These are phyloP conservation scores for Melikaiella ostensackeni DNA, from an alignment of 2,888 invertebrate genomes.

Conservation along the genomic window DNA sequence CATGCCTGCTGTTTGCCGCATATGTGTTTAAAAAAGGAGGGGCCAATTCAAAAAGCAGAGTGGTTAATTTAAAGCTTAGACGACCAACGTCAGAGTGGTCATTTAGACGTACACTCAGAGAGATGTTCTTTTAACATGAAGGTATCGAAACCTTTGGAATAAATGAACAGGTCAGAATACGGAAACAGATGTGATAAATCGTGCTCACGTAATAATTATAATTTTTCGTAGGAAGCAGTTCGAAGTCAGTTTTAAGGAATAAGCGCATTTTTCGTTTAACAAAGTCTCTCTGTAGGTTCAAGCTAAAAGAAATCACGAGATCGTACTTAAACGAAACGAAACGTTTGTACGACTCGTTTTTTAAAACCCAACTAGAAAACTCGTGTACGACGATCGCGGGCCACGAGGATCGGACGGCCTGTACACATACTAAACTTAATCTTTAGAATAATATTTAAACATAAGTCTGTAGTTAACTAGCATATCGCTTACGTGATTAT, in stretches of 20 bases:
- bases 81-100: no score
- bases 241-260: constrained; percentile 35
- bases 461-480: constrained; percentile 71
- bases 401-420: constrained; percentile 70
- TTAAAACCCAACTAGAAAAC: constrained; percentile 19
- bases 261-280: constrained; percentile 34
- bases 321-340: constrained; percentile 42
- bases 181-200: not conserved
- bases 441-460: constrained; percentile 70
- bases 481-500: constrained; percentile 66
- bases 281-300: constrained; percentile 5
- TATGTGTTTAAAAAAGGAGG: no score
- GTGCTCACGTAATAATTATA: not conserved
- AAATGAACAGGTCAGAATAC: not conserved
- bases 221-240: constrained; percentile 25
- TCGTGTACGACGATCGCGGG: constrained; percentile 63
- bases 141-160: not conserved
- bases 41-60: no score
- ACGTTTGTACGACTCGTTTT: constrained; percentile 27
- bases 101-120: no score
- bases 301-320: constrained; percentile 43
- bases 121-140: no score
- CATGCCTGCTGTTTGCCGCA: no score
- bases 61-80: no score
- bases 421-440: constrained; percentile 71